Evolutionary conservation across 2,797 vertebrate genomes (phyloP).

Genomic region (Amblyraja radiata): DNA sequence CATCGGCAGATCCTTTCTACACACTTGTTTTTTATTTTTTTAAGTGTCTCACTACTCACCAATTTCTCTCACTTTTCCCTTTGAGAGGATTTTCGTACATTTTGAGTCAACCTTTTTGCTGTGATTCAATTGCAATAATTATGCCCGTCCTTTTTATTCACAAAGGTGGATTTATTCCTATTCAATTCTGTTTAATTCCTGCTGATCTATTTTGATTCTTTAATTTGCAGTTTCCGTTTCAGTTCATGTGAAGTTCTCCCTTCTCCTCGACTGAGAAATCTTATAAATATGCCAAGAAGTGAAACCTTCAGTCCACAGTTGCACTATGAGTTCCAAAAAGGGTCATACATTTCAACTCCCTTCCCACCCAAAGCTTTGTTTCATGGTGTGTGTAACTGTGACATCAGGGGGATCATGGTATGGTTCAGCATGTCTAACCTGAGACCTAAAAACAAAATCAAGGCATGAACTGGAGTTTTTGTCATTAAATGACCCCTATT

Average conservation of each 20-base stretch:
- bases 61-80: neutral
- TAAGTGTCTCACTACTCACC: no score
- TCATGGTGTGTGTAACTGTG: neutral
- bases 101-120: neutral
- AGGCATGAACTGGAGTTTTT: neutral
- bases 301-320: neutral
- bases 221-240: neutral
- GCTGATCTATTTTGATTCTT: neutral
- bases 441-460: no score
- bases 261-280: neutral
- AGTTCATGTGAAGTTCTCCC: neutral
- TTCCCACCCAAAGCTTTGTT: neutral
- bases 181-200: neutral
- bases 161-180: neutral
- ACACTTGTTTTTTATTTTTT: no score
- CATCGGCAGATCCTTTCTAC: no score
- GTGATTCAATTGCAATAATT: neutral
- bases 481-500: neutral
- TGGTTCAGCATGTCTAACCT: neutral
- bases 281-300: neutral
- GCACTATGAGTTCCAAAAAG: neutral
- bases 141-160: neutral
- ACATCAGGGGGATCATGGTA: neutral
- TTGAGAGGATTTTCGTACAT: neutral
- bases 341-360: neutral